Base-by-base conservation (phyloP, 2,113 vertebrate genomes). In the Elephas maximus region DNA sequence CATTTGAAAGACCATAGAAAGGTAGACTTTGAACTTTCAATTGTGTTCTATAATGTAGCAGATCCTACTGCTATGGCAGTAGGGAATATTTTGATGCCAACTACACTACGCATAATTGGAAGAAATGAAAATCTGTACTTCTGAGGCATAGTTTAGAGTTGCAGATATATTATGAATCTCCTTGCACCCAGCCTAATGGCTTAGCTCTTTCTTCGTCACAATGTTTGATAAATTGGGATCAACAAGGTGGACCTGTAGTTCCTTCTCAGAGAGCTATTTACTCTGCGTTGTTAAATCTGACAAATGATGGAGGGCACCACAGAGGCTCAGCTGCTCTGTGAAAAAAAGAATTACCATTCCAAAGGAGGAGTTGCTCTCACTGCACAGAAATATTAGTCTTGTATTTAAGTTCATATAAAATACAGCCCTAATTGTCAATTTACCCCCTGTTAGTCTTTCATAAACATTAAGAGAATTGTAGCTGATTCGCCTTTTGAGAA, bases 321-420 rank as follows among this genome's bases (percentile, higher is more conserved):
- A 91, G 82, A 95, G 89, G 10, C 83, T 97, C 77, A 93, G 91
- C 74, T 96, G 92, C 17, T 96, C 92, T 60, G 18, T 69, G 71
- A 48, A 90, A 92, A 88, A 92, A 79, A 77, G 21, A 95, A 97
- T 97, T 95, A 91, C 77, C 76, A 85, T 96, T 91, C 60, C 1
- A 92, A 95, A 97, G 85, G 53, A 94, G 33, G 41, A 95, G 15
- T 45, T 81, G n/a, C 63, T 67, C 45, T 97, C 37, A 28, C 30
- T 83, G 51, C 44, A 90, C 76, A 92, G 71, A 97, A 97, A 97
- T 96, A 97, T 96, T 95, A 95, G 79, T 65, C 28, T 80, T 97
- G 79, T 82, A 74, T 94, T 96, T 94, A 94, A 98, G 97, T 96
- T 93, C 80, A 93, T 95, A 77, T 69, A 86, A 98, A 98, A 94